Conservation (phyloP, 2,113 vertebrate genomes). For the Donacobius atricapilla region DNA sequence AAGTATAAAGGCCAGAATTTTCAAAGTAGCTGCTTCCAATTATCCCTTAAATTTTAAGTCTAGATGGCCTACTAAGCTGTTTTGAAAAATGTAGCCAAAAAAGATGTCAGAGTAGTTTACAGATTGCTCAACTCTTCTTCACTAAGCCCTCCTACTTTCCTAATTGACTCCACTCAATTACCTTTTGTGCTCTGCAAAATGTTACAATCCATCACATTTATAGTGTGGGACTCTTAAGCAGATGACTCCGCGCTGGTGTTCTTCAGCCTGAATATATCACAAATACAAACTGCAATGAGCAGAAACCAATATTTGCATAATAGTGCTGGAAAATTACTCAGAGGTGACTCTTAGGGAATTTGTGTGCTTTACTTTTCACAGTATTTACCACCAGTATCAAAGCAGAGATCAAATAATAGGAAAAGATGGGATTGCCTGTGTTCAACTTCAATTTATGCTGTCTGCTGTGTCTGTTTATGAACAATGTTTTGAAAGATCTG, state of each 20-base stretch:
- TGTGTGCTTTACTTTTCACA: not conserved
- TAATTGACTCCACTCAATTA: conserved; percentile 56
- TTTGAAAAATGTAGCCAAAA: not conserved
- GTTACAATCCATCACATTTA: conserved; percentile 50
- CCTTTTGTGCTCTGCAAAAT: conserved; percentile 31
- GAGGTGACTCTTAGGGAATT: not conserved
- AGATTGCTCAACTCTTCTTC: not conserved
- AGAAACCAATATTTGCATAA: conserved; percentile 47
- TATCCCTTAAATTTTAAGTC: not conserved
- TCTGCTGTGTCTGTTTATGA: not conserved
- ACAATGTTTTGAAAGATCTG: not conserved
- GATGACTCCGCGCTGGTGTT: conserved; percentile 35
- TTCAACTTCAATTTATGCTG: not conserved
- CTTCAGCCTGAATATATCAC: not conserved
- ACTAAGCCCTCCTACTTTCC: conserved; percentile 34
- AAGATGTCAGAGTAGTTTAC: not conserved
- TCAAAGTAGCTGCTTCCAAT: not conserved
- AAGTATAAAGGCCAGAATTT: not conserved
- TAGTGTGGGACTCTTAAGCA: conserved; percentile 1
- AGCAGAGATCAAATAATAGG: not conserved
- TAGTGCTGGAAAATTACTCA: not conserved
- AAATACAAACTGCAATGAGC: not conserved
- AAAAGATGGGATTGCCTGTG: not conserved
- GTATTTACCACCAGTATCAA: not conserved
- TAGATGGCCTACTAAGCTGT: not conserved